These are phyloP conservation scores for Pachycephus smyrnensis DNA, from an alignment of 2,888 invertebrate species.

Conservation along the genomic window DNA sequence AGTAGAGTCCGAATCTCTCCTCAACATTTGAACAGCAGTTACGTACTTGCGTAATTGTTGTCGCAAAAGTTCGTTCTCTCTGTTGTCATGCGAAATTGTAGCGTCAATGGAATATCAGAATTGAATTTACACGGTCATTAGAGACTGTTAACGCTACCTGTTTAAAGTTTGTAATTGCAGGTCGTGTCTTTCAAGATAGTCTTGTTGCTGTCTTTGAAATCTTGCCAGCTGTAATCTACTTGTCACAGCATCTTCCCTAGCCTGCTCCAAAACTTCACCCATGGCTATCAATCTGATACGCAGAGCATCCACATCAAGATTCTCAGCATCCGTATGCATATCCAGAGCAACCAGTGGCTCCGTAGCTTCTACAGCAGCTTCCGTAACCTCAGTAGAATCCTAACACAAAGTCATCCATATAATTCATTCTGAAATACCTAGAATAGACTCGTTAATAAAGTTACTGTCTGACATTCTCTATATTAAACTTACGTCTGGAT, in stretches of 20 bases:
- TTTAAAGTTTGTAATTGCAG: conserved; percentile 73
- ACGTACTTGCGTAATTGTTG: conserved; percentile 89
- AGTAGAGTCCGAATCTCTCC: conserved; percentile 69
- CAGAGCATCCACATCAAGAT: conserved; percentile 50
- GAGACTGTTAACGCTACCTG: conserved; percentile 67
- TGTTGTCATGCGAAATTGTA: conserved; percentile 58
- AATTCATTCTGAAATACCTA: background rate
- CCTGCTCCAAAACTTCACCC: conserved; percentile 59
- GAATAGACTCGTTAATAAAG: background rate
- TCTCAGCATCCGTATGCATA: conserved; percentile 45
- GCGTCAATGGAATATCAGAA: background rate
- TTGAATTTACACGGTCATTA: background rate
- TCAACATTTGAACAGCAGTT: conserved; percentile 88
- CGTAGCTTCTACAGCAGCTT: conserved; percentile 58
- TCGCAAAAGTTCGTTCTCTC: conserved; percentile 86
- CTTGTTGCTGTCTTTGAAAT: conserved; percentile 62
- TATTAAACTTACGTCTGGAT: conserved; percentile 58
- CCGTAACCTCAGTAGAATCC: conserved; percentile 56
- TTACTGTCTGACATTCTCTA: background rate
- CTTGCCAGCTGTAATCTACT: conserved; percentile 58
- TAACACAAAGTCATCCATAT: conserved; percentile 17
- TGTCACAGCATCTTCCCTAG: conserved; percentile 58
- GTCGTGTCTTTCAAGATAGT: conserved; percentile 62
- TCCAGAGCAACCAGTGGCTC: conserved; percentile 52
- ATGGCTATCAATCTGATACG: conserved; percentile 53